phyloP scores from a whole-genome alignment of 1,140 invertebrate species.

The Drosophila funebris region DNA sequence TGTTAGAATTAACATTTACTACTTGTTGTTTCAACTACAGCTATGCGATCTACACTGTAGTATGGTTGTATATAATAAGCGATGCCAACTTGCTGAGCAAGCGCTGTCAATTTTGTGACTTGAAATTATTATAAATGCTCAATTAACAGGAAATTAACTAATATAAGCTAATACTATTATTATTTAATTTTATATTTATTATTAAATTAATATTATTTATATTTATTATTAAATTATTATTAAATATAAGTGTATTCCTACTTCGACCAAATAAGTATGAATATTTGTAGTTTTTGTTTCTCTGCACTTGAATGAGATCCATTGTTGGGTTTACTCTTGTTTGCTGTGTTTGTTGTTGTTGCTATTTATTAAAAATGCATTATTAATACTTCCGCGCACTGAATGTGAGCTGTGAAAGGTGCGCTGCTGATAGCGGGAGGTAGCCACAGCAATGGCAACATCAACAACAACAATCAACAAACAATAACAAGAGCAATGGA shows the following conservation, averaged over 20 bases:
- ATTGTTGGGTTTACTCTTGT: constrained; percentile 33
- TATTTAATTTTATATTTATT: too few species aligned
- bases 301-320: constrained; percentile 24
- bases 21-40: too few species aligned
- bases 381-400: constrained; percentile 71
- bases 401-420: constrained; percentile 36
- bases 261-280: neutral
- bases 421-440: constrained; percentile 25
- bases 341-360: constrained; percentile 7
- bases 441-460: constrained; percentile 38
- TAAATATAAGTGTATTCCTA: neutral
- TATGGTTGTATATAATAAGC: too few species aligned
- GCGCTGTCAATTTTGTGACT: too few species aligned
- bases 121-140: too few species aligned
- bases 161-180: too few species aligned
- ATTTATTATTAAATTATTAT: too few species aligned
- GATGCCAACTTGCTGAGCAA: too few species aligned
- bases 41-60: too few species aligned
- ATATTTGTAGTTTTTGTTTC: neutral
- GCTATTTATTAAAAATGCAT: constrained; percentile 68
- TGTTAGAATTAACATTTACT: too few species aligned
- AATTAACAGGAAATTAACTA: too few species aligned
- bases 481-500: constrained; percentile 38
- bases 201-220: neutral
- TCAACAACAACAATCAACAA: constrained; percentile 33